These are phyloP conservation scores for Fragariocoptes setiger DNA, from an alignment of 1,140 invertebrate species.

Conservation along the genomic window DNA sequence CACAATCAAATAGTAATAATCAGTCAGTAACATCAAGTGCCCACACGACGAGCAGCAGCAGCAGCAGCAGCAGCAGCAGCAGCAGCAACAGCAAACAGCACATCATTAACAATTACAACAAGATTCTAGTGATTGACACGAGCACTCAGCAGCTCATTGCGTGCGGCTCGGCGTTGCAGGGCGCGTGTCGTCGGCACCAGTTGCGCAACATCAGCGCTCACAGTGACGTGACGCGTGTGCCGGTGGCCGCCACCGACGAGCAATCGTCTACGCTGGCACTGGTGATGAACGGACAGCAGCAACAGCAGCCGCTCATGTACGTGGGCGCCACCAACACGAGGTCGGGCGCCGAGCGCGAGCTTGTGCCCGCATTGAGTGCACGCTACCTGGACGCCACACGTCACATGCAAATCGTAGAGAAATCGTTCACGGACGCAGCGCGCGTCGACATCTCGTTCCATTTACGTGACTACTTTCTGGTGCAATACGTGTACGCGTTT, in stretches of 20 bases:
- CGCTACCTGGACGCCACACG: constrained; percentile 29
- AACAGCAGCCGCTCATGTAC: constrained; percentile 41
- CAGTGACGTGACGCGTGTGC: constrained; percentile 35
- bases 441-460: constrained; percentile 71
- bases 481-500: constrained; percentile 81
- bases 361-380: constrained; percentile 66
- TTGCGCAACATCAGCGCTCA: constrained; percentile 40
- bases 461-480: constrained; percentile 47
- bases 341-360: constrained; percentile 60
- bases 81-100: not conserved
- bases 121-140: constrained; percentile 56
- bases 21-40: no score
- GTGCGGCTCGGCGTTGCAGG: constrained; percentile 56
- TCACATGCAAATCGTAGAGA: constrained; percentile 30
- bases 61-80: not conserved
- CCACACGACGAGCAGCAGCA: no score
- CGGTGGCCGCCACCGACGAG: constrained; percentile 65
- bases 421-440: constrained; percentile 48
- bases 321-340: constrained; percentile 77
- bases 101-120: constrained; percentile 75
- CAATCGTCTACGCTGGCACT: constrained; percentile 68
- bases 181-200: constrained; percentile 54
- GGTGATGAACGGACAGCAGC: constrained; percentile 24
- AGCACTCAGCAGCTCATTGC: constrained; percentile 42
- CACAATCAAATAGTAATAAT: no score